Percentiles rank a stretch among this genome's conserved stretches.
Evolutionary conservation across 2,888 invertebrate species (phyloP).

Genomic region (Clostera curtula): DNA sequence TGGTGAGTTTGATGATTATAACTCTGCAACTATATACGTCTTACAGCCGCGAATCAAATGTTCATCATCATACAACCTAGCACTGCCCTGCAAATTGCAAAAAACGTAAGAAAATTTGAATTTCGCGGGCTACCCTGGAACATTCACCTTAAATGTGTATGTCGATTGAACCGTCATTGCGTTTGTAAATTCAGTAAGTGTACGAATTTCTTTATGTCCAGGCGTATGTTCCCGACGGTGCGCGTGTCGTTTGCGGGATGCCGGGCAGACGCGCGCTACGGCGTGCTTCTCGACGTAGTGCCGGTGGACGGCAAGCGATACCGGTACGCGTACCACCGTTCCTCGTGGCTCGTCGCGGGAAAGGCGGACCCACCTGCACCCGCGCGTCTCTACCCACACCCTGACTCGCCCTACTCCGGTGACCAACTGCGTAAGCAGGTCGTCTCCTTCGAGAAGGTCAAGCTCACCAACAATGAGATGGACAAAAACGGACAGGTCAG

Average conservation of each 20-base stretch:
- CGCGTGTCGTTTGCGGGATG: constrained; percentile 93
- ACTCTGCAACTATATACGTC: too few relatives aligned
- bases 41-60: too few relatives aligned
- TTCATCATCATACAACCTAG: too few relatives aligned
- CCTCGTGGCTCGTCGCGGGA: constrained; percentile 98
- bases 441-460: constrained; percentile 98
- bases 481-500: constrained; percentile 95
- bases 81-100: too few relatives aligned
- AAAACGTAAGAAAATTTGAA: too few relatives aligned
- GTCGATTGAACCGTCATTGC: too few relatives aligned
- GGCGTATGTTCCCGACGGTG: constrained; percentile 98
- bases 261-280: constrained; percentile 88
- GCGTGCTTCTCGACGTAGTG: constrained; percentile 96
- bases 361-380: constrained; percentile 98
- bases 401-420: constrained; percentile 96
- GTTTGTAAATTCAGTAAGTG: too few relatives aligned
- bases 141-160: too few relatives aligned
- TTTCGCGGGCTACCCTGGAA: too few relatives aligned
- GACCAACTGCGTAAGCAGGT: constrained; percentile 97
- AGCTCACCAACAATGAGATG: constrained; percentile 98
- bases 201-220: constrained; percentile 62
- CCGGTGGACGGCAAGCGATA: constrained; percentile 97
- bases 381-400: constrained; percentile 94
- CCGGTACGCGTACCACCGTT: constrained; percentile 98
- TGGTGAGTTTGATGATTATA: too few relatives aligned